Evolutionary conservation across 2,888 invertebrate species (phyloP).

Genomic region (Leptinotarsa peninsularis): DNA sequence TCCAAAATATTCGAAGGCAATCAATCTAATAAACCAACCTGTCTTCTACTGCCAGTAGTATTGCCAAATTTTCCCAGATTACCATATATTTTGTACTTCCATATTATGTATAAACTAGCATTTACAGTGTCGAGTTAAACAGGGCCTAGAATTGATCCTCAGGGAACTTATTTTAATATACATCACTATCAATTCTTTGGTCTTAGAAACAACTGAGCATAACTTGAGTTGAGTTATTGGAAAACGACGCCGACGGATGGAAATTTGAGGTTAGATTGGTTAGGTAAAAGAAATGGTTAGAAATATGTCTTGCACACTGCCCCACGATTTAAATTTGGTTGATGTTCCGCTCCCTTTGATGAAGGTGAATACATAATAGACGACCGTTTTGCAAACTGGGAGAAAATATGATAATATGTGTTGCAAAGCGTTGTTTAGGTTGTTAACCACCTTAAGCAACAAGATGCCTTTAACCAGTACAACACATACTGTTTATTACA

Average conservation of each 20-base stretch:
- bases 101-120: slow-evolving; percentile 16
- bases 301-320: slow-evolving; percentile 57
- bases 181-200: slow-evolving; percentile 45
- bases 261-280: slow-evolving; percentile 49
- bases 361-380: slow-evolving; percentile 41
- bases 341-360: slow-evolving; percentile 54
- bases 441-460: slow-evolving; percentile 58
- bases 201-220: slow-evolving; percentile 41
- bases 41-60: slow-evolving; percentile 39
- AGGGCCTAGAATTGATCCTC: slow-evolving; percentile 49
- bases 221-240: slow-evolving; percentile 18
- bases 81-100: slow-evolving; percentile 33
- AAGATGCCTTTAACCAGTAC: slow-evolving; percentile 69
- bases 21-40: slow-evolving; percentile 25
- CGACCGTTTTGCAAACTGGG: slow-evolving; percentile 40
- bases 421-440: slow-evolving; percentile 45
- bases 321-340: slow-evolving; percentile 54
- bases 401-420: slow-evolving; percentile 28
- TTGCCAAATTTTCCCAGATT: slow-evolving; percentile 37
- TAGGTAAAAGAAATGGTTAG: slow-evolving; percentile 49
- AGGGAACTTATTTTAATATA: slow-evolving; percentile 46
- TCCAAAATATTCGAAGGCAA: slow-evolving; percentile 8
- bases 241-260: slow-evolving; percentile 8
- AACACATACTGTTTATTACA: slow-evolving; percentile 65
- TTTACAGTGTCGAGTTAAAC: slow-evolving; percentile 33